Conservation (phyloP, 2,797 vertebrate species). For the Poecile montanus region DNA sequence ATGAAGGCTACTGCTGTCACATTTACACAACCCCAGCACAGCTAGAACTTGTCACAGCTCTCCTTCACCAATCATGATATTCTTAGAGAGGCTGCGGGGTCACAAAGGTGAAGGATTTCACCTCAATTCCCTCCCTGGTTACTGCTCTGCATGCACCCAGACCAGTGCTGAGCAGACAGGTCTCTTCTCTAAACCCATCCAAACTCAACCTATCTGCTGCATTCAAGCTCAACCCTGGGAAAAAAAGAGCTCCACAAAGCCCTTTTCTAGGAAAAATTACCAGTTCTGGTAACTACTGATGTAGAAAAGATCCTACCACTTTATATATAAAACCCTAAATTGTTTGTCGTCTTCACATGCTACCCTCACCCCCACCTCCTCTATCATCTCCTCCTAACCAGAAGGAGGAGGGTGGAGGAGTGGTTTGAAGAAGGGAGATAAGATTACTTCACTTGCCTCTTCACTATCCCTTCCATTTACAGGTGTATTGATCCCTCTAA, state of each 20-base stretch:
- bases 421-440: not conserved
- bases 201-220: not conserved
- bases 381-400: not conserved
- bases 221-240: not conserved
- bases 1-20: not conserved
- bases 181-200: not conserved
- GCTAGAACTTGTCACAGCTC: not conserved
- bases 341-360: not conserved
- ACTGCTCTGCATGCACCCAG: not conserved
- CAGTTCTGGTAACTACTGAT: not conserved
- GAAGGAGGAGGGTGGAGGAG: fast-evolving
- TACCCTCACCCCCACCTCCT: not conserved
- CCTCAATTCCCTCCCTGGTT: not conserved
- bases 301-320: not conserved
- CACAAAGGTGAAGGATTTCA: not conserved
- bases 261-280: not conserved
- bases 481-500: not conserved
- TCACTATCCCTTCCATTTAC: not conserved
- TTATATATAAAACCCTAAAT: not conserved
- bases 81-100: not conserved
- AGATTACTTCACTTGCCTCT: not conserved
- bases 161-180: not conserved
- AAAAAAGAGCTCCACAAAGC: not conserved
- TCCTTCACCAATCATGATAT: not conserved
- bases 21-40: not conserved